Conservation (phyloP, 2,888 invertebrate species). For the Myathropa florea region DNA sequence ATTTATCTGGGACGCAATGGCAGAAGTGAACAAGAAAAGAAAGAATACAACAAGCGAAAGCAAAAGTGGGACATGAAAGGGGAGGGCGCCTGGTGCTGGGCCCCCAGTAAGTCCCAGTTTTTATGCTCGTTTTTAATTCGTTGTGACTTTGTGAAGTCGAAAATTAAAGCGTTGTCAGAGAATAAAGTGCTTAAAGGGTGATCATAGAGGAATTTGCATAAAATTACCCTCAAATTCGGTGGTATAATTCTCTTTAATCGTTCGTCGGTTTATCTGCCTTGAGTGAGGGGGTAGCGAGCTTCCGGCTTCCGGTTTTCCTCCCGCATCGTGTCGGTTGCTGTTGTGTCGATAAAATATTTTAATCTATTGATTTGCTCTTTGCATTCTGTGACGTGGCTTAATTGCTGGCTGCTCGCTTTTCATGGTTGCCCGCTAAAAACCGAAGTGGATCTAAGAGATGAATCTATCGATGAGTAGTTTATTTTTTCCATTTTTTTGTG, state of each 20-base stretch:
- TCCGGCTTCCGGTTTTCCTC: not conserved
- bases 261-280: not conserved
- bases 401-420: not conserved
- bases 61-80: constrained; percentile 22
- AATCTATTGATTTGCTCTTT: not conserved
- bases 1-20: constrained; percentile 56
- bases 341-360: not conserved
- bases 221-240: constrained; percentile 35
- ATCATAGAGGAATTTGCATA: constrained; percentile 54
- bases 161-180: constrained; percentile 60
- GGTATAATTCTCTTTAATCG: constrained; percentile 32
- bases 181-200: constrained; percentile 58
- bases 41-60: not conserved
- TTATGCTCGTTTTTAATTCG: constrained; percentile 60
- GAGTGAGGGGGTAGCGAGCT: not conserved
- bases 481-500: not conserved
- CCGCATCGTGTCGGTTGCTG: not conserved
- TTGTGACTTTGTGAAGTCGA: constrained; percentile 62
- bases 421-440: not conserved
- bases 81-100: constrained; percentile 10
- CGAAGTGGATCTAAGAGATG: not conserved
- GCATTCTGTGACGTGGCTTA: not conserved
- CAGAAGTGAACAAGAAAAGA: constrained; percentile 17
- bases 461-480: not conserved
- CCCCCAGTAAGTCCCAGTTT: constrained; percentile 37